These are phyloP conservation scores for Drosophila anceps DNA, from an alignment of 2,888 invertebrate genomes.

Conservation along the genomic window DNA sequence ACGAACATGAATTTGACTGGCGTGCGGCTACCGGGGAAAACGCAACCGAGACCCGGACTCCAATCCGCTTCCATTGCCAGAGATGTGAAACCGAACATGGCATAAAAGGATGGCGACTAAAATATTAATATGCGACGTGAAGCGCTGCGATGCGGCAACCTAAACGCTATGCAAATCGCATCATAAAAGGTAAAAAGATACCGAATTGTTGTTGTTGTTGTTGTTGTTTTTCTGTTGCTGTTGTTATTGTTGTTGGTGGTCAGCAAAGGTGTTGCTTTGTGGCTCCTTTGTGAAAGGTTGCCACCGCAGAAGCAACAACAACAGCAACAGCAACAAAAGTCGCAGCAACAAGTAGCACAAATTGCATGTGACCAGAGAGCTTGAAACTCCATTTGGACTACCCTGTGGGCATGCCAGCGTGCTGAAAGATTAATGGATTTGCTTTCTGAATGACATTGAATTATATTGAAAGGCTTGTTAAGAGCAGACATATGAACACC, in stretches of 20 bases:
- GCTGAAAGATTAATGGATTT: slow-evolving; percentile 64
- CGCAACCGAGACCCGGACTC: slow-evolving; percentile 2
- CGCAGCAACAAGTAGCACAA: slow-evolving; percentile 77
- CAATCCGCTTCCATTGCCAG: slow-evolving; percentile 8
- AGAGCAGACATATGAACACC: slow-evolving; percentile 61
- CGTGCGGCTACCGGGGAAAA: slow-evolving; percentile 65
- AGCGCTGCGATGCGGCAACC: slow-evolving; percentile 58
- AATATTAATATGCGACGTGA: slow-evolving; percentile 75
- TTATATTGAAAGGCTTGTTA: slow-evolving; percentile 66
- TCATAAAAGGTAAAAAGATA: slow-evolving; percentile 67
- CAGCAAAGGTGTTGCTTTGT: slow-evolving; percentile 66
- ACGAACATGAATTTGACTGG: slow-evolving; percentile 47
- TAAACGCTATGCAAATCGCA: slow-evolving; percentile 80
- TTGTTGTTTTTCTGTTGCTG: neutral
- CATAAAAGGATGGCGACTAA: slow-evolving; percentile 75
- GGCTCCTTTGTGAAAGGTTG: slow-evolving; percentile 54
- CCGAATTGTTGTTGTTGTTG: slow-evolving; percentile 31
- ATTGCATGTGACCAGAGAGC: slow-evolving; percentile 58
- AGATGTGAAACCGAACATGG: slow-evolving; percentile 76
- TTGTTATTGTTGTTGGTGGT: slow-evolving; percentile 36
- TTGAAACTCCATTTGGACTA: slow-evolving; percentile 1
- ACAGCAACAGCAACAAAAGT: slow-evolving; percentile 6
- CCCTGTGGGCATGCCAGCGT: slow-evolving; percentile 21
- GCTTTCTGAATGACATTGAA: slow-evolving; percentile 58
- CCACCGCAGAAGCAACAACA: slow-evolving; percentile 20